Conservation (phyloP, 2,797 vertebrate species). For the Lepus townsendii region DNA sequence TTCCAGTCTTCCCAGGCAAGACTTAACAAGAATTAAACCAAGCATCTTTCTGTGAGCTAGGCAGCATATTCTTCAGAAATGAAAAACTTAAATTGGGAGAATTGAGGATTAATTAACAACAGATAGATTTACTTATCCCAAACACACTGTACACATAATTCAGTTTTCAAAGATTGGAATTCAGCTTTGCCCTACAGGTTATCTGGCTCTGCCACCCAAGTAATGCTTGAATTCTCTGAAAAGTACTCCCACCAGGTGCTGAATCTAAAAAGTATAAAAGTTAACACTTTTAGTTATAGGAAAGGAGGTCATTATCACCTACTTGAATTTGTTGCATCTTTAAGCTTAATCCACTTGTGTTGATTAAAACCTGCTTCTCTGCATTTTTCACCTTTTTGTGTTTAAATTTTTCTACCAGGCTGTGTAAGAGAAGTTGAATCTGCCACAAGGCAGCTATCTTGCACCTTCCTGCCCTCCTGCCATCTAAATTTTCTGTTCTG, state of each 20-base stretch:
- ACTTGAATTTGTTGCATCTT: neutral
- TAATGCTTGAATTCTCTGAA: slow-evolving; percentile 22
- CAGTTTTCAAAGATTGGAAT: slow-evolving; percentile 45
- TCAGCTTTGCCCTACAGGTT: slow-evolving; percentile 31
- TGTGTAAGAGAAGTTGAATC: neutral
- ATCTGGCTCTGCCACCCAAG: neutral
- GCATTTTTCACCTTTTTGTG: neutral
- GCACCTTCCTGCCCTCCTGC: neutral
- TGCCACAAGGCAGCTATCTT: neutral
- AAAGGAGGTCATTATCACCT: neutral
- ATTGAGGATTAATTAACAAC: slow-evolving; percentile 21
- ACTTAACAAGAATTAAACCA: slow-evolving; percentile 31
- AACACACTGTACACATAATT: neutral
- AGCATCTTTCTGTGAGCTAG: slow-evolving; percentile 21
- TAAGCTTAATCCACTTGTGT: neutral
- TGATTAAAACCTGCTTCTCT: slow-evolving; percentile 25
- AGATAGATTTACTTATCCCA: slow-evolving; percentile 19
- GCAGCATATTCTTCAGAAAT: slow-evolving; percentile 42
- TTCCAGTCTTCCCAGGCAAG: neutral
- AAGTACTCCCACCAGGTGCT: neutral
- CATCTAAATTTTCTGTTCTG: neutral
- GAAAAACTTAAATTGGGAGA: slow-evolving; percentile 25
- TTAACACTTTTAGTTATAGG: neutral
- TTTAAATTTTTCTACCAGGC: slow-evolving; percentile 7
- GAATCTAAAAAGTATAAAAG: slow-evolving; percentile 14